Evolutionary conservation across 2,888 invertebrate genomes (phyloP).

Genomic region (Habrosyne pyritoides): DNA sequence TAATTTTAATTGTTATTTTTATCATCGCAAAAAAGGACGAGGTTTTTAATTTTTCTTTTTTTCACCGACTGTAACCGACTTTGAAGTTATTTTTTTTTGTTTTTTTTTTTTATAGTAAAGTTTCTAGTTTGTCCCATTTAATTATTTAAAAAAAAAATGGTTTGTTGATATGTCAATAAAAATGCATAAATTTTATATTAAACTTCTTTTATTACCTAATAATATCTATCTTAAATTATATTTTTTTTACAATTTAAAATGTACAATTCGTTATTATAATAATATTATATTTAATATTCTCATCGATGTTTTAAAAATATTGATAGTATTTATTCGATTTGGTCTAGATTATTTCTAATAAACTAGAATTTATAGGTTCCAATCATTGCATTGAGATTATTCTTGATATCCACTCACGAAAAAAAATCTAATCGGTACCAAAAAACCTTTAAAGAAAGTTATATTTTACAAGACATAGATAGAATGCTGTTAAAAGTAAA

Average conservation of each 20-base stretch:
- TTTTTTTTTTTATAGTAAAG: too few relatives aligned
- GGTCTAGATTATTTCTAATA: slow-evolving; percentile 30
- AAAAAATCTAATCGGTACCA: too few relatives aligned
- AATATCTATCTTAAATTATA: not conserved
- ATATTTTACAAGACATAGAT: too few relatives aligned
- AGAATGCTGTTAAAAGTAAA: too few relatives aligned
- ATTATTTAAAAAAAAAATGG: not conserved
- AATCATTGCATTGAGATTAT: not conserved
- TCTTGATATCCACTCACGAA: too few relatives aligned
- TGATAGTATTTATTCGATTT: slow-evolving; percentile 31
- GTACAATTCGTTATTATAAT: slow-evolving; percentile 3
- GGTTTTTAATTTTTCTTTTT: too few relatives aligned
- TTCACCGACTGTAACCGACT: too few relatives aligned
- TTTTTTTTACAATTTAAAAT: slow-evolving; percentile 5
- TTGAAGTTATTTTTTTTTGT: too few relatives aligned
- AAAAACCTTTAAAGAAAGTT: too few relatives aligned
- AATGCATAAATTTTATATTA: not conserved
- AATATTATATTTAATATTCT: slow-evolving; percentile 18
- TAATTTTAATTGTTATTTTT: too few relatives aligned
- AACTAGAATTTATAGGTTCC: not conserved
- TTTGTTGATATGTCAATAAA: not conserved
- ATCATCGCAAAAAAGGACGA: too few relatives aligned
- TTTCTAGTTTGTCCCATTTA: too few relatives aligned
- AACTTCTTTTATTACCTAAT: not conserved
- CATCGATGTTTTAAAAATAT: slow-evolving; percentile 29